phyloP scores from a whole-genome alignment of 1,140 invertebrate species.

The Schlechtendalia chinensis region DNA sequence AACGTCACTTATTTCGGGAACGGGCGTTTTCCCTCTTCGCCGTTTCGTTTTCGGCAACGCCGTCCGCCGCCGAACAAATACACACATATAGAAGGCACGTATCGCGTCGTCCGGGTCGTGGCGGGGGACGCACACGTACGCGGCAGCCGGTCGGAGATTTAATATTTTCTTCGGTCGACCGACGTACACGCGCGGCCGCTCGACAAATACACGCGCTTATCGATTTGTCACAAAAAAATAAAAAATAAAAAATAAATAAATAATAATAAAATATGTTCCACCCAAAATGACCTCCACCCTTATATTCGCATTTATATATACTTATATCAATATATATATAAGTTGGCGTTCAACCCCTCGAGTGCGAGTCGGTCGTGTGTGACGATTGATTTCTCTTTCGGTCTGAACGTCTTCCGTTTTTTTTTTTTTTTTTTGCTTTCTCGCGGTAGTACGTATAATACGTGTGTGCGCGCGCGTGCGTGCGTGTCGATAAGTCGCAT shows the following conservation, averaged over 20 bases:
- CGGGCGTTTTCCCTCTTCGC: too few species aligned
- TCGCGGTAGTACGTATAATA: background rate
- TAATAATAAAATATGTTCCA: slow-evolving; percentile 40
- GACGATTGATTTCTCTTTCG: slow-evolving; percentile 47
- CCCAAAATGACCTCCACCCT: slow-evolving; percentile 16
- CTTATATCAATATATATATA: background rate
- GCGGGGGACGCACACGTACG: background rate
- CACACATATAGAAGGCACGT: too few species aligned
- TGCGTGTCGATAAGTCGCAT: too few species aligned
- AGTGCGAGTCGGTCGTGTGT: slow-evolving; percentile 28
- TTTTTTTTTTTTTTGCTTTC: too few species aligned
- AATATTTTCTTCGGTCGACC: background rate
- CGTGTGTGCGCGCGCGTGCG: background rate
- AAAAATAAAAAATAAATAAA: too few species aligned
- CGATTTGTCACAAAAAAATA: slow-evolving; percentile 33
- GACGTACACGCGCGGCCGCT: background rate
- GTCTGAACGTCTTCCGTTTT: slow-evolving; percentile 11
- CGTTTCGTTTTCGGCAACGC: too few species aligned
- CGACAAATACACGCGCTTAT: slow-evolving; percentile 28
- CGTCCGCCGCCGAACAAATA: background rate
- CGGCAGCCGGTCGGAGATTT: background rate
- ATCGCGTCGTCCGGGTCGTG: background rate
- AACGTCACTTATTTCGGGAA: too few species aligned
- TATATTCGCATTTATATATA: background rate
- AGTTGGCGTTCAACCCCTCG: slow-evolving; percentile 1